Conservation (phyloP, 2,113 vertebrate species). For the Microcebus griseorufus region DNA sequence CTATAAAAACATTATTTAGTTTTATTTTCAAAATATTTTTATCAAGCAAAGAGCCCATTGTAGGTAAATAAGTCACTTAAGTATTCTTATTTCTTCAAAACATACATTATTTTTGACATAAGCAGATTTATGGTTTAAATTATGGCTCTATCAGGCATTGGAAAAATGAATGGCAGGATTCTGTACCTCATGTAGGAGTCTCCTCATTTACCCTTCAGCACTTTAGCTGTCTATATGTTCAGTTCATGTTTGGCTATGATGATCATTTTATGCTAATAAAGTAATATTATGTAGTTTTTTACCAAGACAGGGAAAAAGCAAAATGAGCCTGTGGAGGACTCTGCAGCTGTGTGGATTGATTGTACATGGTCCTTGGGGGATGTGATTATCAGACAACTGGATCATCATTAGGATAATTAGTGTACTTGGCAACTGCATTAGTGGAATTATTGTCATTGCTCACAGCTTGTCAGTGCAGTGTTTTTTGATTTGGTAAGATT, state of each 20-base stretch:
- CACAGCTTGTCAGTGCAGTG: conserved; percentile 58
- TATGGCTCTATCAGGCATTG: neutral
- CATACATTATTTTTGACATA: neutral
- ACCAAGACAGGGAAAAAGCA: conserved; percentile 51
- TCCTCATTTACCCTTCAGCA: conserved; percentile 18
- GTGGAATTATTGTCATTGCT: conserved; percentile 66
- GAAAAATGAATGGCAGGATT: conserved; percentile 39
- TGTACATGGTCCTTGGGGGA: conserved; percentile 54
- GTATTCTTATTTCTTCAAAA: neutral
- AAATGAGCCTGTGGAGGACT: conserved; percentile 57
- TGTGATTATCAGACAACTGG: conserved; percentile 60
- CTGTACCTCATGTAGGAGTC: neutral
- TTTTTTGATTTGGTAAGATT: conserved; percentile 40
- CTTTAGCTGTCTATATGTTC: conserved; percentile 29
- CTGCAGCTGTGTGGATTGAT: conserved; percentile 65
- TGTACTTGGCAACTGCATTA: conserved; percentile 61
- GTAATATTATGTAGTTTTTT: conserved; percentile 63
- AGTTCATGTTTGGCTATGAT: conserved; percentile 52
- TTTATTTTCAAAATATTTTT: conserved; percentile 10
- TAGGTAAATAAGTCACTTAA: neutral
- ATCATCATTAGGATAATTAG: conserved; percentile 72
- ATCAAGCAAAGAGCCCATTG: neutral
- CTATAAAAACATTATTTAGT: neutral
- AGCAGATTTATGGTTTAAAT: neutral
- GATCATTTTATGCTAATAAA: conserved; percentile 74